Conservation (phyloP, 2,888 invertebrate species). For the Hemistola chrysoprasaria region DNA sequence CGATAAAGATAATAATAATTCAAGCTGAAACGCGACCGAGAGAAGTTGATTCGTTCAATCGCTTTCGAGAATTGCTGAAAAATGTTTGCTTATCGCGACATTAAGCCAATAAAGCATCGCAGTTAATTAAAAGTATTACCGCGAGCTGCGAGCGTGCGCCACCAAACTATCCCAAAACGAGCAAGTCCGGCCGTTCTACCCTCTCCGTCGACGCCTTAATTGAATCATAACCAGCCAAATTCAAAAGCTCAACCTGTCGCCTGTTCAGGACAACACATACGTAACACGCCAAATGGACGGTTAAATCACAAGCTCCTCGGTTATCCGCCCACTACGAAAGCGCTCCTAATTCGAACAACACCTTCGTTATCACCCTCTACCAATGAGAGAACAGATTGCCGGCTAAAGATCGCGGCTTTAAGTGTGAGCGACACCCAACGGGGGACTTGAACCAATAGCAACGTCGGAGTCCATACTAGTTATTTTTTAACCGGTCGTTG, state of each 20-base stretch:
- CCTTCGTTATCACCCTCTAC: conserved; percentile 49
- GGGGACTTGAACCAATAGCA: conserved; percentile 54
- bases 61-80: conserved; percentile 53
- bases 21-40: conserved; percentile 30
- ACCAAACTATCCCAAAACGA: conserved; percentile 55
- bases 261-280: conserved; percentile 49
- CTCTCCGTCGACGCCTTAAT: conserved; percentile 66
- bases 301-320: conserved; percentile 64
- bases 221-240: conserved; percentile 70
- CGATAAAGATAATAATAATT: conserved; percentile 45
- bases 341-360: conserved; percentile 69
- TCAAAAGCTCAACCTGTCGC: conserved; percentile 51
- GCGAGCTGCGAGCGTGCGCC: conserved; percentile 46
- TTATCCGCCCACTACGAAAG: conserved; percentile 71
- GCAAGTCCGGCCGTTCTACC: conserved; percentile 48
- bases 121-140: conserved; percentile 76
- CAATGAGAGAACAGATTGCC: conserved; percentile 53
- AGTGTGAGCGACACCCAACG: conserved; percentile 54
- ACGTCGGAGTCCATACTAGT: conserved; percentile 64
- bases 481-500: conserved; percentile 56
- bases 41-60: not conserved
- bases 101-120: conserved; percentile 81
- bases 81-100: conserved; percentile 60
- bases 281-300: conserved; percentile 65
- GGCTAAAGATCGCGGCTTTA: conserved; percentile 59